Evolutionary conservation across 2,888 invertebrate genomes (phyloP).

Genomic region (Diarsia mendica): DNA sequence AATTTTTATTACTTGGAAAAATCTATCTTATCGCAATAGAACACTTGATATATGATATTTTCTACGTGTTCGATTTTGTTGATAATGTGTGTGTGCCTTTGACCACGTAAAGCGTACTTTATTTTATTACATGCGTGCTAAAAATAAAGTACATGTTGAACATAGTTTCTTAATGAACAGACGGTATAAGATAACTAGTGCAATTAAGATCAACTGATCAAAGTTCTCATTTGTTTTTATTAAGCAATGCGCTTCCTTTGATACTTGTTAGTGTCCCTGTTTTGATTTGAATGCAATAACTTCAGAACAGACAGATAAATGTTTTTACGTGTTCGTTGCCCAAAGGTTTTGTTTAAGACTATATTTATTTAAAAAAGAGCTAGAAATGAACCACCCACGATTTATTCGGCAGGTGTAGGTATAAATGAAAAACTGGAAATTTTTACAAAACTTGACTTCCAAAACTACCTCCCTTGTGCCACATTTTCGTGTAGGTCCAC

Average conservation of each 20-base stretch:
- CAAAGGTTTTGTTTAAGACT: not conserved
- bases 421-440: not conserved
- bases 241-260: slow-evolving; percentile 21
- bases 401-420: not conserved
- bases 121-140: slow-evolving; percentile 36
- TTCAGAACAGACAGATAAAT: not conserved
- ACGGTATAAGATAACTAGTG: slow-evolving; percentile 34
- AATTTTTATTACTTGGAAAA: not conserved
- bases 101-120: slow-evolving; percentile 7
- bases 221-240: slow-evolving; percentile 35
- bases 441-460: not conserved
- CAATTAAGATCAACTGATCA: slow-evolving; percentile 43
- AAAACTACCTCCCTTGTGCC: no score
- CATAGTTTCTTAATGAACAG: slow-evolving; percentile 50
- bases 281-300: not conserved
- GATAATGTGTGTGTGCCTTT: slow-evolving; percentile 6
- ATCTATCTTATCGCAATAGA: not conserved
- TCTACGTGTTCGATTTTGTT: not conserved
- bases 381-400: not conserved
- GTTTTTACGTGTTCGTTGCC: not conserved
- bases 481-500: not conserved
- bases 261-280: not conserved
- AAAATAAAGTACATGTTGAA: slow-evolving; percentile 42
- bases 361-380: not conserved
- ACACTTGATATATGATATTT: not conserved